A percentile compares a stretch with the other conserved stretches of the same genome.
Conservation (phyloP, 35 echinoderm and acorn worm species). For the Lytechinus pictus region DNA sequence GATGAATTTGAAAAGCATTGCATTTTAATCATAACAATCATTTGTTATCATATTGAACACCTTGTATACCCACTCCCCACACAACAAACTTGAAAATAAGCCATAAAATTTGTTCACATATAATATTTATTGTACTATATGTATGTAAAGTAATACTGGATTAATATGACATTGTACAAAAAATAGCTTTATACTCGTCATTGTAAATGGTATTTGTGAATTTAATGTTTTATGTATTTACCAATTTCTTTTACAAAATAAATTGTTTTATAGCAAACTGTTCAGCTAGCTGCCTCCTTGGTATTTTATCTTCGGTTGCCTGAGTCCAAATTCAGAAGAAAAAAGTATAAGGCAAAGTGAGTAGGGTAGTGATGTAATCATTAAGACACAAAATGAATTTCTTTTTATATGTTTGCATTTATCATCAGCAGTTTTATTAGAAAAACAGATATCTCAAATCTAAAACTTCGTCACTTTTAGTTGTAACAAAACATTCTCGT, state of each 20-base stretch:
- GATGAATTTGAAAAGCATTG: too few species aligned
- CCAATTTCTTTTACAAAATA: not conserved
- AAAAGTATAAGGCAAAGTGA: too few species aligned
- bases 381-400: too few species aligned
- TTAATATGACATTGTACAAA: not conserved
- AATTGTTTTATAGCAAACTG: not conserved
- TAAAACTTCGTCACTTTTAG: too few species aligned
- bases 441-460: too few species aligned
- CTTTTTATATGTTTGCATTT: too few species aligned
- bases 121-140: not conserved
- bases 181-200: not conserved
- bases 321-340: not conserved
- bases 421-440: too few species aligned
- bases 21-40: too few species aligned
- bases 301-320: not conserved
- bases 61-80: too few species aligned
- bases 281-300: not conserved
- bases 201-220: not conserved
- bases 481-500: too few species aligned
- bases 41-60: too few species aligned
- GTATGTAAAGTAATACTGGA: not conserved
- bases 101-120: not conserved
- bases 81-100: not conserved
- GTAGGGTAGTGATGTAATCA: too few species aligned
- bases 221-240: not conserved